Evolutionary conservation across 2,113 vertebrate genomes (phyloP), one percentile per base, ranked within the genome.

Genomic region (Mystacornis crossleyi): DNA sequence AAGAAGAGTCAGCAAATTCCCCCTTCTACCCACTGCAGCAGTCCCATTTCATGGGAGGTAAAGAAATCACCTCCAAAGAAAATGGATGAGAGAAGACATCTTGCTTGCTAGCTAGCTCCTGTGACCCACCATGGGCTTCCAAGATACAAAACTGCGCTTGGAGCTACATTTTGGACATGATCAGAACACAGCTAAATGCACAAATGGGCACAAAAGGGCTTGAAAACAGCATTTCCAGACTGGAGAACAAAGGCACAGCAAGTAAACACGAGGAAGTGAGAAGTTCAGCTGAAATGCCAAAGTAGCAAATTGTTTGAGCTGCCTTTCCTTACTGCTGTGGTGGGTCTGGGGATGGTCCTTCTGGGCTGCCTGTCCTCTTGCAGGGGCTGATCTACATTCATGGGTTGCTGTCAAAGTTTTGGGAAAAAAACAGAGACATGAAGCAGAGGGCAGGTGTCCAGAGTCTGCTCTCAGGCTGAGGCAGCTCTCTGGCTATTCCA

Each of bases 171-270:
- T 75, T 94, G 10, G 50, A 58, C 70, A 55, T 43, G 72, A 72
- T 79, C 73, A 45, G 40, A 85, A 28, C 8, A 45, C 40, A 72
- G 57, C 71, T 65, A 77, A 91, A 92, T 20, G 62, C 69, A 91
- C 70, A 82, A 94, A 75, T 2, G 13, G 57, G 58, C 66, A 91
- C 53, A 29, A 58, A 83, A 85, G 60, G 23, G 78, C 87, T 91
- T 61, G 54, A 53, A 94, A 91, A 43, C 82, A 85, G 54, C 33
- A 61, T 72, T 95, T 82, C 42, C 78, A 89, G 66, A 31, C 74
- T 60, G 86, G 25, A 94, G 94, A 95, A 95, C 91, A 97, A 95
- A 94, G 61, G 91, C 93, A 96, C 57, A 92, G 72, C 69, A 86
- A 95, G 75, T 57, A 93, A 92, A 93, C 80, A 86, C 1, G 1